Conservation (phyloP, 2,888 invertebrate species). For the Polietes domitor region DNA sequence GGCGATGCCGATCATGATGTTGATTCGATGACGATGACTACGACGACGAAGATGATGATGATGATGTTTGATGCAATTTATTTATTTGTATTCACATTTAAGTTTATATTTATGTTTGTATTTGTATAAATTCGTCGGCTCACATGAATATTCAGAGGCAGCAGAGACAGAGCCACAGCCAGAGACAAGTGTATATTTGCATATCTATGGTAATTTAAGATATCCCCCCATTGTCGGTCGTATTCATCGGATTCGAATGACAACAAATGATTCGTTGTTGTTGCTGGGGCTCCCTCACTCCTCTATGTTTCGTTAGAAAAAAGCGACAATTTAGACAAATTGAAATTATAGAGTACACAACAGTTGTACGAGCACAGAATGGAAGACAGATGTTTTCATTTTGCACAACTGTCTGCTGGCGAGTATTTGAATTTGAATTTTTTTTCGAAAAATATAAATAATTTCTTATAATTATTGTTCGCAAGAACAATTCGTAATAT, state of each 20-base stretch:
- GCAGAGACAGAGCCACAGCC: not conserved
- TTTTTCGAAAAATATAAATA: slow-evolving; percentile 24
- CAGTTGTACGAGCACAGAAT: not conserved
- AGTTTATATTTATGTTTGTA: slow-evolving; percentile 34
- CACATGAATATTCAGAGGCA: not conserved
- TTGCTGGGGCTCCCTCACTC: not conserved
- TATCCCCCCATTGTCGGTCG: not conserved
- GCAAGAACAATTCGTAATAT: not conserved
- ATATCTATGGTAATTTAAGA: slow-evolving; percentile 54
- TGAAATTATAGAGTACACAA: slow-evolving; percentile 3
- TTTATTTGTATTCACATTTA: slow-evolving; percentile 25
- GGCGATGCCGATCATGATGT: too few relatives aligned
- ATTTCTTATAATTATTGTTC: not conserved
- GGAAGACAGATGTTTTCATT: not conserved
- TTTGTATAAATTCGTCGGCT: slow-evolving; percentile 13
- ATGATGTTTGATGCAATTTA: slow-evolving; percentile 55
- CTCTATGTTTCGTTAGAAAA: not conserved
- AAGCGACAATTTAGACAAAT: not conserved
- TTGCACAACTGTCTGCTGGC: not conserved
- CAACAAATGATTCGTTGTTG: slow-evolving; percentile 9
- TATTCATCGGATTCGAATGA: not conserved
- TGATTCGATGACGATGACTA: too few relatives aligned
- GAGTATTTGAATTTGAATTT: not conserved
- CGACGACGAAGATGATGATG: not conserved
- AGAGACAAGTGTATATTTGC: slow-evolving; percentile 40